phyloP scores from a whole-genome alignment of 2,888 invertebrate genomes.

The Chymomyza amoena region DNA sequence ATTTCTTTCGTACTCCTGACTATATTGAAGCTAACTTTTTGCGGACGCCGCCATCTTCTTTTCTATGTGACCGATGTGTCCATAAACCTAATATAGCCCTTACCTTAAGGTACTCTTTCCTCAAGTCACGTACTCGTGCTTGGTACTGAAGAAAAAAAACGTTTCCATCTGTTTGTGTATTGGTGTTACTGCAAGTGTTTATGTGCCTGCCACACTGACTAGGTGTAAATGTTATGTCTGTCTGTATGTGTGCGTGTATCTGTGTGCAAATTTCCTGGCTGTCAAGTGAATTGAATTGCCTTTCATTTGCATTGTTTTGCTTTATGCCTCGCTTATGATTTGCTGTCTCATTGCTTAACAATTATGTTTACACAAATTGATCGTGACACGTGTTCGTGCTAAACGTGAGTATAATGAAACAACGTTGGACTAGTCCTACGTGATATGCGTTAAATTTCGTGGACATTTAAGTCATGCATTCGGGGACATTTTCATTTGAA shows the following conservation, averaged over 20 bases:
- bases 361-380: background rate
- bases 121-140: too few species aligned
- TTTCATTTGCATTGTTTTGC: slow-evolving; percentile 27
- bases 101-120: too few species aligned
- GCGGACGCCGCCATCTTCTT: too few species aligned
- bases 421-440: background rate
- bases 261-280: slow-evolving; percentile 10
- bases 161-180: background rate
- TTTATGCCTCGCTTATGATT: background rate
- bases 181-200: slow-evolving; percentile 12
- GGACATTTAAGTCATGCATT: background rate
- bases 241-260: background rate
- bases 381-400: background rate
- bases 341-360: background rate
- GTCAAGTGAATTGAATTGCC: slow-evolving; percentile 33
- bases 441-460: too few species aligned
- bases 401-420: background rate
- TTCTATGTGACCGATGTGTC: too few species aligned
- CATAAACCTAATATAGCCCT: too few species aligned
- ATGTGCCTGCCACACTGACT: slow-evolving; percentile 14
- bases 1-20: too few species aligned
- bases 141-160: background rate
- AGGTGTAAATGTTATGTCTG: slow-evolving; percentile 11
- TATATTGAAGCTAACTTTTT: too few species aligned
- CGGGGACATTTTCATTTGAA: background rate